phyloP scores from a whole-genome alignment of 1,140 invertebrate genomes.

The Heliconius eleuchia region DNA sequence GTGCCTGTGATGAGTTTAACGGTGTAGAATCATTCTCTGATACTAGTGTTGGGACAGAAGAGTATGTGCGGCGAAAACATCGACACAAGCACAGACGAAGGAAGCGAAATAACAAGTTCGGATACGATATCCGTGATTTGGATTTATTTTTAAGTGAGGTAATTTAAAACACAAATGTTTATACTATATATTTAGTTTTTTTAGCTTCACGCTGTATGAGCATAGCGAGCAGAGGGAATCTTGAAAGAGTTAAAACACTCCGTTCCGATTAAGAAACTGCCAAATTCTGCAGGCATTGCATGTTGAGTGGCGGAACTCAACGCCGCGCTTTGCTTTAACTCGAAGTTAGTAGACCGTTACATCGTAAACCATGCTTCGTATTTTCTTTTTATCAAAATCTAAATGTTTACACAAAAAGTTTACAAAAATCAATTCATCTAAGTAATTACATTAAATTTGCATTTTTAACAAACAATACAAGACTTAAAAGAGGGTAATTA shows the following conservation, averaged over 20 bases:
- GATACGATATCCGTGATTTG: slow-evolving; percentile 88
- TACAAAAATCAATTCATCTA: background rate
- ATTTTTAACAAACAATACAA: background rate
- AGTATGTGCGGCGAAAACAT: slow-evolving; percentile 59
- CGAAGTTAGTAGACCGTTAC: no score
- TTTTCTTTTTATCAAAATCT: no score
- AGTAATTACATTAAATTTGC: background rate
- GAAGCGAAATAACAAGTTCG: slow-evolving; percentile 80
- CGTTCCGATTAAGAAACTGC: no score
- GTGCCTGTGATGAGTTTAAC: slow-evolving; percentile 68
- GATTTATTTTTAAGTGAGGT: slow-evolving; percentile 88
- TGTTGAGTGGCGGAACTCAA: no score
- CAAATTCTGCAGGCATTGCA: no score
- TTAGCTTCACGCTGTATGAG: background rate
- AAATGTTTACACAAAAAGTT: background rate
- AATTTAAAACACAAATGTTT: slow-evolving; percentile 16
- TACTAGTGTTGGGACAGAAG: slow-evolving; percentile 62
- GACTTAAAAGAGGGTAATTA: slow-evolving; percentile 42
- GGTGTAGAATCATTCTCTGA: slow-evolving; percentile 59
- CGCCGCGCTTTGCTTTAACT: no score
- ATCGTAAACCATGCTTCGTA: no score
- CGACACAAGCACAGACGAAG: slow-evolving; percentile 67
- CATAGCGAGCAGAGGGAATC: no score
- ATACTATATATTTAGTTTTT: background rate
- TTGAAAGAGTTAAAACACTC: no score